Evolutionary conservation across 2,113 vertebrate genomes (phyloP).

Genomic region (Formicarius rufipectus): DNA sequence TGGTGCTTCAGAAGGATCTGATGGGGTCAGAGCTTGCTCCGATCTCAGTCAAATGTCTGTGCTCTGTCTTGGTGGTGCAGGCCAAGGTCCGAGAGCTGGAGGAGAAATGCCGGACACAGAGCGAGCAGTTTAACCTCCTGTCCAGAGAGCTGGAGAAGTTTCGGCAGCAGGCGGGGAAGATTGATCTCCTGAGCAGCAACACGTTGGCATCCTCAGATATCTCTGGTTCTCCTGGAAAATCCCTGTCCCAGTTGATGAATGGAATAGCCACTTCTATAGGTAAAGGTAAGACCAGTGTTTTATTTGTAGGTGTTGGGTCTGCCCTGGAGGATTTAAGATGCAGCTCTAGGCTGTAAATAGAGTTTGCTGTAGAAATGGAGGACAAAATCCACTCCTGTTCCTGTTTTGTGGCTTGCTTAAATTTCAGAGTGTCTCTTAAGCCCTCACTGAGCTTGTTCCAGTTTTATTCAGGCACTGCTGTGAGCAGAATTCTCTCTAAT

Average conservation of each 20-base stretch:
- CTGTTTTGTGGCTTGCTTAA: not conserved
- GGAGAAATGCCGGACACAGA: constrained; percentile 93
- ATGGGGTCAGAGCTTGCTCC: not conserved
- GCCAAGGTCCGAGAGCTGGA: constrained; percentile 95
- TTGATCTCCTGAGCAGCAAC: constrained; percentile 84
- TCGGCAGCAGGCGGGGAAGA: constrained; percentile 87
- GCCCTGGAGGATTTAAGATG: not conserved
- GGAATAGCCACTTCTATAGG: constrained; percentile 85
- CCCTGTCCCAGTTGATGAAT: constrained; percentile 85
- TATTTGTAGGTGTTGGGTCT: not conserved
- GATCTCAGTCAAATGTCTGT: not conserved
- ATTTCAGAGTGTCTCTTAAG: not conserved
- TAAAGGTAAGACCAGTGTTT: constrained; percentile 78
- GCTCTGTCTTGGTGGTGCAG: constrained; percentile 62
- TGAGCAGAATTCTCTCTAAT: not conserved
- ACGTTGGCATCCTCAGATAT: constrained; percentile 70
- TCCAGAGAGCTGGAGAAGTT: constrained; percentile 92
- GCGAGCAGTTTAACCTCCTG: constrained; percentile 95
- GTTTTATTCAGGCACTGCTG: not conserved
- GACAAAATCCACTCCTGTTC: not conserved
- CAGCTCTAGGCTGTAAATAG: too few species aligned
- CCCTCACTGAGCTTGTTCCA: not conserved
- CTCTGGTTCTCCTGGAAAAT: constrained; percentile 79
- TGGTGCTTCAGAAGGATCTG: not conserved
- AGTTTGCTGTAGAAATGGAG: not conserved